Evolutionary conservation across 2,888 invertebrate genomes (phyloP).

Genomic region (Tenthredo mesomela): DNA sequence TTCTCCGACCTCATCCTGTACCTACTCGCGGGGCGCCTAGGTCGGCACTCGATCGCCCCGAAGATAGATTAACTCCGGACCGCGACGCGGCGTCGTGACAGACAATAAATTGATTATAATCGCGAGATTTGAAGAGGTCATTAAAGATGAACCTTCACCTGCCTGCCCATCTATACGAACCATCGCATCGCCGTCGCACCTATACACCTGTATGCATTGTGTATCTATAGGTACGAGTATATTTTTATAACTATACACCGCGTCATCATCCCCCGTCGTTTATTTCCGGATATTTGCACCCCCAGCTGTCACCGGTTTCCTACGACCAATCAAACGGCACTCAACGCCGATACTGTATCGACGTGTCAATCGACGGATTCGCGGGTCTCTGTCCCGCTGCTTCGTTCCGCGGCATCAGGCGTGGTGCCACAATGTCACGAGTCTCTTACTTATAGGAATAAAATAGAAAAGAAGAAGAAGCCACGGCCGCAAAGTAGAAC

Average conservation of each 20-base stretch:
- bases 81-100: conserved; percentile 16
- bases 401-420: neutral
- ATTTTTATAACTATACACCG: neutral
- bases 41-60: conserved; percentile 21
- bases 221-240: neutral
- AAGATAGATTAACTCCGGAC: conserved; percentile 25
- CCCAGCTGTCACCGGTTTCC: conserved; percentile 1
- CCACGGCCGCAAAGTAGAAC: conserved; percentile 61
- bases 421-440: neutral
- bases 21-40: neutral
- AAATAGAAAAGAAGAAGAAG: conserved; percentile 48
- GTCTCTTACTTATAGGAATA: neutral
- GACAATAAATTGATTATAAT: conserved; percentile 41
- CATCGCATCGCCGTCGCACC: neutral
- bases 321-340: conserved; percentile 32
- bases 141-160: conserved; percentile 9
- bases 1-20: neutral
- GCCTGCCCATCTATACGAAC: neutral
- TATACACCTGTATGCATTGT: neutral
- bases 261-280: neutral
- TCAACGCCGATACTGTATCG: conserved; percentile 5
- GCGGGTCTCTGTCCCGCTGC: neutral
- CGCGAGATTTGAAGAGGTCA: conserved; percentile 31
- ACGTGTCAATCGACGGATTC: neutral
- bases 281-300: neutral